Conservation (phyloP, 2,113 vertebrate genomes). For the Galemys pyrenaicus region DNA sequence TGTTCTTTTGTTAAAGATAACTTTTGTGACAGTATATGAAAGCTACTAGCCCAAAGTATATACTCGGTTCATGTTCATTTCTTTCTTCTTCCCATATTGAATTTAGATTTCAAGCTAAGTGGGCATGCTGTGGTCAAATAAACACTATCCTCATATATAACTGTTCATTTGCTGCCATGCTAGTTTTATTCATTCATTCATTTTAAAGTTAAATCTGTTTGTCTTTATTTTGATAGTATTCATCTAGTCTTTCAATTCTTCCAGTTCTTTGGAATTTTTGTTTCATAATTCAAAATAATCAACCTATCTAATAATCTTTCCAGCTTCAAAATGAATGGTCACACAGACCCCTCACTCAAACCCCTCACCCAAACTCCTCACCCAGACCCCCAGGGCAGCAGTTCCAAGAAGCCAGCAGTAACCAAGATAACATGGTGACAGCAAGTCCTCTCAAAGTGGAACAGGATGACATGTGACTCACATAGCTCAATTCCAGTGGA, state of each 20-base stretch:
- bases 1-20: neutral
- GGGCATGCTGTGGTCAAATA: neutral
- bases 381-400: too few relatives aligned
- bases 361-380: too few relatives aligned
- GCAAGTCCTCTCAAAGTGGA: too few relatives aligned
- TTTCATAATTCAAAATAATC: conserved; percentile 4
- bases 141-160: neutral
- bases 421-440: too few relatives aligned
- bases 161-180: neutral
- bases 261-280: neutral
- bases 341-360: too few relatives aligned
- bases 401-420: too few relatives aligned
- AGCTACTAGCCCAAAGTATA: neutral
- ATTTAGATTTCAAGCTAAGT: neutral
- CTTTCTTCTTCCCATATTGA: neutral
- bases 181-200: neutral
- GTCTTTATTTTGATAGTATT: neutral
- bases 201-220: neutral
- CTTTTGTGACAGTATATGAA: neutral
- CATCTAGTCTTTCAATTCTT: neutral
- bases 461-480: too few relatives aligned
- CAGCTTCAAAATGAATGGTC: too few relatives aligned
- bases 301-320: neutral
- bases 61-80: neutral
- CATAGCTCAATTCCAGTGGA: too few relatives aligned